A percentile compares a stretch with the other conserved stretches of the same genome.
These are phyloP conservation scores for Cuculus canorus DNA, from an alignment of 2,797 vertebrate genomes.

Conservation along the genomic window DNA sequence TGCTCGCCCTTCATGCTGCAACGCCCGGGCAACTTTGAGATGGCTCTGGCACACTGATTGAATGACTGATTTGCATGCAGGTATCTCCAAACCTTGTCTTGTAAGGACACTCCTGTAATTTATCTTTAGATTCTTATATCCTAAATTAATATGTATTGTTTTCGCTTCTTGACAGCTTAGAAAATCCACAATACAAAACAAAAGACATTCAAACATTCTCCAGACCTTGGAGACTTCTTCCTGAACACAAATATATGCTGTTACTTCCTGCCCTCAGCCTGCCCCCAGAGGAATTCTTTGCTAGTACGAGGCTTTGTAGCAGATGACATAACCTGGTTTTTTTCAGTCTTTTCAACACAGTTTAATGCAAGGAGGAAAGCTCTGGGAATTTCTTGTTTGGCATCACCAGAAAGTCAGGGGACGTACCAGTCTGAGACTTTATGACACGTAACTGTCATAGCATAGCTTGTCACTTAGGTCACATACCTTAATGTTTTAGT, in stretches of 20 bases:
- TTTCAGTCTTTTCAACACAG: background rate
- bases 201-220: background rate
- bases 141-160: background rate
- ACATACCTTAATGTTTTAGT: background rate
- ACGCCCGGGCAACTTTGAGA: background rate
- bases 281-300: background rate
- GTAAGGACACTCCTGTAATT: background rate
- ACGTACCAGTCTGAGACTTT: background rate
- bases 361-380: background rate
- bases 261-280: background rate
- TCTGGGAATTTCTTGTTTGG: background rate
- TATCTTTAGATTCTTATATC: background rate
- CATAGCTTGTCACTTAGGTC: background rate
- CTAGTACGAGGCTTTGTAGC: background rate
- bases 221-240: background rate
- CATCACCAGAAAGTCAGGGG: background rate
- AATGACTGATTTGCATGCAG: background rate
- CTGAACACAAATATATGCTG: background rate
- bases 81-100: background rate
- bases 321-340: background rate
- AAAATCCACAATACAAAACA: background rate
- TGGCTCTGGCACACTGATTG: accelerated
- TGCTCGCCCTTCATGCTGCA: background rate
- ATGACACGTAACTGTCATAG: background rate
- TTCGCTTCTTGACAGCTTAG: background rate